A percentile compares a stretch with the other conserved stretches of the same genome.
Evolutionary conservation across 2,888 invertebrate genomes (phyloP).

Genomic region (Conus canariensis): DNA sequence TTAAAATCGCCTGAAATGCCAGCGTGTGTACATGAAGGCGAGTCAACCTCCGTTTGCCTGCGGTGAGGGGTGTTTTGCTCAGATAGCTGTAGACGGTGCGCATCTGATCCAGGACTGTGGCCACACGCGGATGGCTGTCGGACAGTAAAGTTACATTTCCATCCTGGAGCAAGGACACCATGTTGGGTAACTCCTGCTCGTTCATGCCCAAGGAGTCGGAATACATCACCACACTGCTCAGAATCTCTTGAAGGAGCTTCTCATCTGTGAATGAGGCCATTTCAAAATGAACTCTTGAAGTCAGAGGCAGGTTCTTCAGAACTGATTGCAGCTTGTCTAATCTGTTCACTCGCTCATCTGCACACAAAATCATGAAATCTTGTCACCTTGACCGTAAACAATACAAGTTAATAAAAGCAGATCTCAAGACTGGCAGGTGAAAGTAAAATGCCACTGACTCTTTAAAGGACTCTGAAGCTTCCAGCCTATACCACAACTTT

Average conservation of each 20-base stretch:
- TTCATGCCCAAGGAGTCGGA: constrained; percentile 93
- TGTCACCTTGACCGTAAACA: neutral
- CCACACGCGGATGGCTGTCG: constrained; percentile 89
- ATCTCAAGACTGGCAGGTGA: too few relatives aligned
- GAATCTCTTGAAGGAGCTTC: constrained; percentile 84
- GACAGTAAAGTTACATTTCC: constrained; percentile 87
- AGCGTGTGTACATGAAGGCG: constrained; percentile 91
- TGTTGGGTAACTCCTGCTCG: constrained; percentile 90
- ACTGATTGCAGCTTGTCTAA: constrained; percentile 85
- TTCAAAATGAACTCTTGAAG: constrained; percentile 88
- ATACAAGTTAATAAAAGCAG: too few relatives aligned
- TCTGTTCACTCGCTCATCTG: constrained; percentile 84
- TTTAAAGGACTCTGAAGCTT: too few relatives aligned
- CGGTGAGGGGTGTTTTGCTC: constrained; percentile 54
- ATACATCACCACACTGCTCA: constrained; percentile 85
- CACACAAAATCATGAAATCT: constrained; percentile 62
- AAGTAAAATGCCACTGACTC: too few relatives aligned
- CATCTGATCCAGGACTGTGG: constrained; percentile 90
- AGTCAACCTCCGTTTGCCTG: constrained; percentile 83
- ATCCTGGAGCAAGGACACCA: constrained; percentile 85
- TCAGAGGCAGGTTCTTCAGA: constrained; percentile 82
- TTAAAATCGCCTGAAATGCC: constrained; percentile 91
- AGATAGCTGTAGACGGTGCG: constrained; percentile 83
- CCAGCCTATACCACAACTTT: too few relatives aligned
- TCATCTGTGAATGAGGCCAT: constrained; percentile 91